Evolutionary conservation across 2,888 invertebrate genomes (phyloP).

Genomic region (Phaedon cochleariae): DNA sequence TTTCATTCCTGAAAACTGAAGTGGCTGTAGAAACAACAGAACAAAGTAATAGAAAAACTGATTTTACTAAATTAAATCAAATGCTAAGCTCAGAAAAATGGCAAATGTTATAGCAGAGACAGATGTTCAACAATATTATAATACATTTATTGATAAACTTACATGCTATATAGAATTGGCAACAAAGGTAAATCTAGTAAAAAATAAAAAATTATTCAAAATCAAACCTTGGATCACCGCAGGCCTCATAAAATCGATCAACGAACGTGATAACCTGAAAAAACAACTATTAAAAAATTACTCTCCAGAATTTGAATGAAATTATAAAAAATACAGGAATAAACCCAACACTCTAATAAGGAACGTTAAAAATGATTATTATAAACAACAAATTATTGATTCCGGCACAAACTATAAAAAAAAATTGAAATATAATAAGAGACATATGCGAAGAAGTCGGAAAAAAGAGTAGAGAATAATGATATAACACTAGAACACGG

Average conservation of each 20-base stretch:
- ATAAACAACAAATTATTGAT: conserved; percentile 8
- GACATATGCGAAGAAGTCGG: background rate
- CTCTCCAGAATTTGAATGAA: conserved; percentile 4
- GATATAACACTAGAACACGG: conserved; percentile 5
- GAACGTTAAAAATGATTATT: conserved; percentile 8
- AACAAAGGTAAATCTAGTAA: conserved; percentile 1
- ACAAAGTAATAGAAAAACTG: background rate
- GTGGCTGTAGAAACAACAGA: background rate
- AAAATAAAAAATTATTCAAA: conserved; percentile 7
- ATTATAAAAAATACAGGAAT: conserved; percentile 13
- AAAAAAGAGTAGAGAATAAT: background rate
- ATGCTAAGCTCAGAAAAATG: conserved; percentile 5
- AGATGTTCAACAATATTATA: background rate
- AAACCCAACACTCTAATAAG: conserved; percentile 4
- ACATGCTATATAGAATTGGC: background rate
- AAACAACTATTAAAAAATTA: conserved; percentile 1
- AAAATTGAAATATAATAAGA: conserved; percentile 9
- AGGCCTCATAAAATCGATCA: background rate
- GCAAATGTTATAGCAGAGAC: conserved; percentile 1
- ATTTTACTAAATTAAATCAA: background rate
- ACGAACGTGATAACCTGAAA: background rate
- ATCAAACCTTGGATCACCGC: conserved; percentile 1
- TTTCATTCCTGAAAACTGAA: background rate
- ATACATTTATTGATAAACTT: conserved; percentile 5
- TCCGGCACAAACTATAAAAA: conserved; percentile 7